Evolutionary conservation across 2,888 invertebrate genomes (phyloP), one percentile per base, ranked within the genome.

Genomic region (Ametastegia equiseti): DNA sequence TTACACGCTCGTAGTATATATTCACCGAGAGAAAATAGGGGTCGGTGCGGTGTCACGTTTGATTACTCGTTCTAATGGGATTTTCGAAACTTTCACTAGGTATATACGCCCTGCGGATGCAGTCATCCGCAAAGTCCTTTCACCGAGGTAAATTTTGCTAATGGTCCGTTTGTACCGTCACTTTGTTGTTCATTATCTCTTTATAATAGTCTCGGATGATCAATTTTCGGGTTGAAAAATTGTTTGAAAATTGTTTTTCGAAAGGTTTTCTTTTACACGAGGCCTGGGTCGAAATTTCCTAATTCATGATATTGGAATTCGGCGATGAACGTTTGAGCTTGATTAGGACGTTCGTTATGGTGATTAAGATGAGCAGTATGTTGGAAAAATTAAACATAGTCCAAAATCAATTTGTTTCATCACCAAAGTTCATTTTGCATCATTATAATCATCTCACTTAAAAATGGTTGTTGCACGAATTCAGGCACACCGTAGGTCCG

Each of bases 61-160:
- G 54, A 75, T 75, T 75, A 75, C 50, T 36, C 50, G 50, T 54
- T 75, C 13, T 75, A 75, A 75, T 75, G 75, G 36, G 75, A 75
- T 75, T 75, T 75, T 54, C 36, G 36, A 75, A 75, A 75, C 75
- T 71, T 71, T 50, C 36, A 33, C 9, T 54, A 67, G 39, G 63
- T 63, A 27, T 23, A 13, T 30, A 71, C 45, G 45, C 71, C 30
- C n/a, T n/a, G 13, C 30, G 19, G 47, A 7, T 47, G 36, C 36
- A 75, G 50, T 75, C 50, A 54, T 54, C 50, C 54, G 36, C 36
- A 75, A 54, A 54, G 33, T 75, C 30, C 50, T 75, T 75, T 54
- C 30, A 60, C 27, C 60, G 13, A 60, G 27, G 60, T 60, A 67
- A 67, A 67, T 39, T 19, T 13, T 36, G n/a, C 67, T 39, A 67